Conservation (phyloP, 2,888 invertebrate species). For the Girardia tigrina region DNA sequence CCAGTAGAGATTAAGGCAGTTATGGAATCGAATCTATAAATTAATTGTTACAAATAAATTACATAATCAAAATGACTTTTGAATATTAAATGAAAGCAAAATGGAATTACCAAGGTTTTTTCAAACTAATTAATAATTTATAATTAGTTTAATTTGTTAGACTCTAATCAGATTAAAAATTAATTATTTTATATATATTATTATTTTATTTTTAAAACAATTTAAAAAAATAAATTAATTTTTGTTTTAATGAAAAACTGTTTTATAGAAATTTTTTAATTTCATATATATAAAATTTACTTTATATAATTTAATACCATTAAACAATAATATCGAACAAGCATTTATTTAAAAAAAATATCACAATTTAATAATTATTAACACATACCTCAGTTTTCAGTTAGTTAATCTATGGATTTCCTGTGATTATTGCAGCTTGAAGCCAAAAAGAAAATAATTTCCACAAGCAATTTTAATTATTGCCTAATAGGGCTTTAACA, state of each 20-base stretch:
- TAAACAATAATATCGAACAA: too few relatives aligned
- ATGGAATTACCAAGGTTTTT: not conserved
- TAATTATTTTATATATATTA: not conserved
- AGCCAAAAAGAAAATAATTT: not conserved
- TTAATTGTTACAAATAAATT: constrained; percentile 16
- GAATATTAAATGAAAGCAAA: constrained; percentile 13
- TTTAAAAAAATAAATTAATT: too few relatives aligned
- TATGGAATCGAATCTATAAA: constrained; percentile 19
- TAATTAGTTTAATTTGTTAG: not conserved
- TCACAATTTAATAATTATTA: not conserved
- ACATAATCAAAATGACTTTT: constrained; percentile 23
- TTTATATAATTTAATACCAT: too few relatives aligned
- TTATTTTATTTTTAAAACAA: not conserved
- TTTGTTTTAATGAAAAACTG: too few relatives aligned
- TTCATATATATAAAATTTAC: too few relatives aligned
- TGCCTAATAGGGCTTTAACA: not conserved
- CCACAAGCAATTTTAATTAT: not conserved
- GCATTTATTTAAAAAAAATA: too few relatives aligned
- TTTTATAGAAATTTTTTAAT: too few relatives aligned
- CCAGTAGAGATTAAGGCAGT: constrained; percentile 13
- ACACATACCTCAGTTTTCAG: not conserved
- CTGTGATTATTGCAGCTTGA: not conserved
- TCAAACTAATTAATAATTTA: not conserved
- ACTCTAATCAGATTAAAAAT: not conserved
- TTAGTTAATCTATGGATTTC: not conserved